Conservation (phyloP, 35 echinoderm and acorn worm species). For the Strongylocentrotus purpuratus region DNA sequence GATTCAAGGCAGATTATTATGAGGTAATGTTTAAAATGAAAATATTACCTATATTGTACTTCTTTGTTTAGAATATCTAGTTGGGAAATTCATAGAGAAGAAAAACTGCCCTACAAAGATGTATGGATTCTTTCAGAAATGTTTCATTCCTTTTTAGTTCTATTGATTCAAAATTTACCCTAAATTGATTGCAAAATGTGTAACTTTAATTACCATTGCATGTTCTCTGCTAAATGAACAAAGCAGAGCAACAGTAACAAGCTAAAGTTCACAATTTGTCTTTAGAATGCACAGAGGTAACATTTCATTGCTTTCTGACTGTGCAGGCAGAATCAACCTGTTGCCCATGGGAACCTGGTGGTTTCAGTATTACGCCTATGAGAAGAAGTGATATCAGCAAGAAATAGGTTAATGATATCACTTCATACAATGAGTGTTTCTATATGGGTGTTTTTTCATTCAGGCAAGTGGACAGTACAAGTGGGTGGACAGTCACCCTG, state of each 20-base stretch:
- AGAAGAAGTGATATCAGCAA: neutral
- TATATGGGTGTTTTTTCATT: neutral
- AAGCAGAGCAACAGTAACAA: neutral
- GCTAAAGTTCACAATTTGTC: neutral
- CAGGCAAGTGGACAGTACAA: constrained; percentile 70
- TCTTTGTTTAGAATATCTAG: too few species aligned
- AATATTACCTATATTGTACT: too few species aligned
- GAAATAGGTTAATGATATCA: too few species aligned
- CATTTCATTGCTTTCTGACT: too few species aligned
- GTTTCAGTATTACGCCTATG: neutral
- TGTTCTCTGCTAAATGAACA: neutral
- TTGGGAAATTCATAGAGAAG: neutral
- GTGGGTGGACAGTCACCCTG: constrained; percentile 83
- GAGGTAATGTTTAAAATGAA: too few species aligned
- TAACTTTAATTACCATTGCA: neutral
- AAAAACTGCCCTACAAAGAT: neutral
- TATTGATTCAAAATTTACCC: neutral
- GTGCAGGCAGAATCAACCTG: neutral
- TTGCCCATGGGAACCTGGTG: neutral
- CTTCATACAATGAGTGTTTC: too few species aligned
- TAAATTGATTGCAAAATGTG: neutral
- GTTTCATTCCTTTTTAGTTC: too few species aligned
- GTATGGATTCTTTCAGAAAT: too few species aligned
- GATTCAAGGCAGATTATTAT: too few species aligned
- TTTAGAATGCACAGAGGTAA: neutral